Conservation (phyloP, 92 coral and sea anemone genomes). For the Anthopleura xanthogrammica region DNA sequence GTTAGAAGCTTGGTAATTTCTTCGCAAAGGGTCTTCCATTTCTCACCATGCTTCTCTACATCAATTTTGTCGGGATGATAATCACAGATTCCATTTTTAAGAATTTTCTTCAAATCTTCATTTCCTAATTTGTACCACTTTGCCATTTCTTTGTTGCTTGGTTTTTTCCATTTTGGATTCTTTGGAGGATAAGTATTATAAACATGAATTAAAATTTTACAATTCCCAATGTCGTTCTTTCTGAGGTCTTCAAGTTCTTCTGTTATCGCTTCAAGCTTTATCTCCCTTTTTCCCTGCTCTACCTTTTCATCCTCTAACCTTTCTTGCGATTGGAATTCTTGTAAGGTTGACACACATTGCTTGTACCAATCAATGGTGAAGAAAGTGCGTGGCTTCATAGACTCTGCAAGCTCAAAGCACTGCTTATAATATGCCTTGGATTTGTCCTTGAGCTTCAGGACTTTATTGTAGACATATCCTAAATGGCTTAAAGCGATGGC, state of each 20-base stretch:
- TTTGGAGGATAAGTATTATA: slow-evolving; percentile 74
- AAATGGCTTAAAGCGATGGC: slow-evolving; percentile 81
- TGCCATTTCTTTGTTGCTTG: slow-evolving; percentile 48
- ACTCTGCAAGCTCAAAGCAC: slow-evolving; percentile 75
- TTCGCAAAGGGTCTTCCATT: slow-evolving; percentile 78
- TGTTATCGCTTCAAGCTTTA: slow-evolving; percentile 54
- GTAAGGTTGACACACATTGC: slow-evolving; percentile 48
- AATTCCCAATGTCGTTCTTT: slow-evolving; percentile 33
- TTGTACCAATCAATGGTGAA: slow-evolving; percentile 73
- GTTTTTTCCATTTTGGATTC: slow-evolving; percentile 51
- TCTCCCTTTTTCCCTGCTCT: slow-evolving; percentile 57
- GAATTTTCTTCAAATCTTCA: slow-evolving; percentile 40
- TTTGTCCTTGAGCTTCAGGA: slow-evolving; percentile 57
- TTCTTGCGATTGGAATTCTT: slow-evolving; percentile 28
- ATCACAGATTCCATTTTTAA: slow-evolving; percentile 43
- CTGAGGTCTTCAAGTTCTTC: slow-evolving; percentile 62
- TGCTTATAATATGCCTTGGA: slow-evolving; percentile 80
- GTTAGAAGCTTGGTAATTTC: slow-evolving; percentile 74
- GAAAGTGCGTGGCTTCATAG: slow-evolving; percentile 84
- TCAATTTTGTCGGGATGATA: slow-evolving; percentile 85
- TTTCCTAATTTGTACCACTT: slow-evolving; percentile 29
- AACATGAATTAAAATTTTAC: slow-evolving; percentile 44
- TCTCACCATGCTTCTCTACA: slow-evolving; percentile 63
- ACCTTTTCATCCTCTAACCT: slow-evolving; percentile 51
- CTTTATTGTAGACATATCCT: slow-evolving; percentile 80